Conservation (phyloP, 2,113 vertebrate species). For the Muscicapa adusta region DNA sequence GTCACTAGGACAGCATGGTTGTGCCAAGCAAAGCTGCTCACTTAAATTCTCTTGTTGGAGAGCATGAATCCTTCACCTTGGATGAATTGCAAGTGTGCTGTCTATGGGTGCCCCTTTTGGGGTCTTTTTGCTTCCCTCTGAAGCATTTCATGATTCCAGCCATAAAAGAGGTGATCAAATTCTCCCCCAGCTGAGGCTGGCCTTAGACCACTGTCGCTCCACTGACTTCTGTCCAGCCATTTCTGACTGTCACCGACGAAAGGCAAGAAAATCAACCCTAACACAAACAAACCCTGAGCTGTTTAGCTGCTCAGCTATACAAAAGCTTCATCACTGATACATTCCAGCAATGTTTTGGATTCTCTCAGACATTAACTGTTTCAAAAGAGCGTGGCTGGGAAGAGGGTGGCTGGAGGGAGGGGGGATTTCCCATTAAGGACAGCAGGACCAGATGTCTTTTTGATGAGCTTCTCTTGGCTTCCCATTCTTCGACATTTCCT, state of each 20-base stretch:
- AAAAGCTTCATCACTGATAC: slow-evolving; percentile 22
- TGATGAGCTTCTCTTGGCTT: slow-evolving; percentile 48
- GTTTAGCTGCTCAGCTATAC: slow-evolving; percentile 34
- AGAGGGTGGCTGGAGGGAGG: neutral
- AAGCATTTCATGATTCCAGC: neutral
- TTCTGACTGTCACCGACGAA: neutral
- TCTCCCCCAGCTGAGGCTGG: neutral
- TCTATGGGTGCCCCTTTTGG: neutral
- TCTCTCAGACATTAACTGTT: slow-evolving; percentile 53
- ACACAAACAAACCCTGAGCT: slow-evolving; percentile 37
- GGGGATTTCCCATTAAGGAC: slow-evolving; percentile 35
- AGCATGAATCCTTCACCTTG: neutral
- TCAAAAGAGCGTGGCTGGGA: slow-evolving; percentile 26
- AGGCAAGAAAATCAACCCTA: slow-evolving; percentile 25
- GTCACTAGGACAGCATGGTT: neutral
- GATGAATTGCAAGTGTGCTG: neutral
- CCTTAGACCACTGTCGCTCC: neutral
- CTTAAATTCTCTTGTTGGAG: neutral
- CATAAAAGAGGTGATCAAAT: neutral
- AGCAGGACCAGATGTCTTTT: slow-evolving; percentile 52
- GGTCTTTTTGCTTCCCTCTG: neutral
- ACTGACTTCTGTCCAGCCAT: neutral
- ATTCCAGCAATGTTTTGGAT: slow-evolving; percentile 58
- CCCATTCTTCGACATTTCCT: slow-evolving; percentile 30
- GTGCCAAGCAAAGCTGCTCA: neutral